phyloP scores from a whole-genome alignment of 2,113 vertebrate genomes.

The Rhinoptilus africanus region DNA sequence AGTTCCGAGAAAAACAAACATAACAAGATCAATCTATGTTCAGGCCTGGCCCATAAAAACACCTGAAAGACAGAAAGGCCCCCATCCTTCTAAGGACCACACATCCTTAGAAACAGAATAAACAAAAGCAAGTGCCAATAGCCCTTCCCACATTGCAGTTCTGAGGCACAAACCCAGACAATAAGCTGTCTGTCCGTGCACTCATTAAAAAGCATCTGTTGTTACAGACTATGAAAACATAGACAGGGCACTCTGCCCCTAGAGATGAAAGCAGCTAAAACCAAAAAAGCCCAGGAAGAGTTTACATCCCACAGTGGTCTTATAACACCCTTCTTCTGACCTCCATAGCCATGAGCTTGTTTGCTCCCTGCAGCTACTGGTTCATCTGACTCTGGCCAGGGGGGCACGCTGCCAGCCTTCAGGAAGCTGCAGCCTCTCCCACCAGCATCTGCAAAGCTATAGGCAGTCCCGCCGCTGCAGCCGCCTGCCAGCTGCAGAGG shows the following conservation, averaged over 20 bases:
- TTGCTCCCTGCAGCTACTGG: not conserved
- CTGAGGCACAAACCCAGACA: conserved; percentile 38
- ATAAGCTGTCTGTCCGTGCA: not conserved
- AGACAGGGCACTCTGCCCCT: not conserved
- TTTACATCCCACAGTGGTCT: not conserved
- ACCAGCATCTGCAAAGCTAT: not conserved
- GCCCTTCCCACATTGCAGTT: not conserved
- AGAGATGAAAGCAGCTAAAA: conserved; percentile 7
- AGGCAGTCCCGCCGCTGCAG: not conserved
- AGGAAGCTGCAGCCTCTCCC: not conserved
- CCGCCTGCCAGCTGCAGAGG: not conserved
- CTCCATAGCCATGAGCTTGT: not conserved
- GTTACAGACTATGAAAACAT: conserved; percentile 28
- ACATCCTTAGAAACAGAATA: not conserved
- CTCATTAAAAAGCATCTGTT: conserved; percentile 34
- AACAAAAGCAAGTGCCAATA: conserved; percentile 43
- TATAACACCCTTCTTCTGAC: not conserved
- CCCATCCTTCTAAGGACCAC: not conserved
- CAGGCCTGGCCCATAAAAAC: not conserved
- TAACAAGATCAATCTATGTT: not conserved
- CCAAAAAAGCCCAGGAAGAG: not conserved
- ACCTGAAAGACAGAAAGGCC: not conserved
- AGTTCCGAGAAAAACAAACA: not conserved
- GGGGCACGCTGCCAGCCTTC: not conserved
- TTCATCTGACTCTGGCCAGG: not conserved